Evolutionary conservation across 2,888 invertebrate genomes (phyloP), one percentile per base, ranked within the genome.

Genomic region (Pachydiplax longipennis): DNA sequence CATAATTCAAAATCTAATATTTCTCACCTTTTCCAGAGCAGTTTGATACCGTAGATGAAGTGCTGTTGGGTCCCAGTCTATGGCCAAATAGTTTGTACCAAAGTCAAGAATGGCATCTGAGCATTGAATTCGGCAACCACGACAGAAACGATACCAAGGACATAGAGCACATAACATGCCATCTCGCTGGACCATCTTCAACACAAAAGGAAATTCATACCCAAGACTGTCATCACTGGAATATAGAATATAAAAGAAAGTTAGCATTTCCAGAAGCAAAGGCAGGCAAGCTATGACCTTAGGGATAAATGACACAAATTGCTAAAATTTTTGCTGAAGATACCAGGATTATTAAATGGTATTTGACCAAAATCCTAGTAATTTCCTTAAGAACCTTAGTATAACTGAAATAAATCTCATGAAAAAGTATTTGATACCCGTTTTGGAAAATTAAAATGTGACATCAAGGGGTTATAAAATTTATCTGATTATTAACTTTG

Each of bases 61-160:
- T 82, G 98, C 98, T 0, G 98, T 98, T 91, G 98, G 98, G 94
- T 99, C 98, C 98, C 99, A 99, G 95, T 99, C 98, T 91, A 99
- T 97, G 92, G 98, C 98, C 92, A 98, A 95, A 93, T 95, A 94
- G n/a, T 93, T 93, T 81, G 92, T 93, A 48, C 93, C 92, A 90
- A 93, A 93, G 91, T 93, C 93, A 91, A 93, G 92, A 91, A 93
- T 93, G 40, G 94, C 93, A 91, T 94, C 94, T 92, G 94, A 94
- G 93, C 97, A 97, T 65, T 97, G 96, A 93, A 99, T 95, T 92
- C 96, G 95, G 94, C 98, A 98, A 91, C 98, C 99, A 92, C 97
- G 95, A 94, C 98, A 98, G 94, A 98, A 97, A 93, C 96, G 95
- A 91, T 96, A 96, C 97, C 97, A 97, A 53, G 96, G 96, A 93